A percentile compares a stretch with the other conserved stretches of the same genome.
Evolutionary conservation across 2,888 invertebrate species (phyloP).

Genomic region (Abscondita cerata): DNA sequence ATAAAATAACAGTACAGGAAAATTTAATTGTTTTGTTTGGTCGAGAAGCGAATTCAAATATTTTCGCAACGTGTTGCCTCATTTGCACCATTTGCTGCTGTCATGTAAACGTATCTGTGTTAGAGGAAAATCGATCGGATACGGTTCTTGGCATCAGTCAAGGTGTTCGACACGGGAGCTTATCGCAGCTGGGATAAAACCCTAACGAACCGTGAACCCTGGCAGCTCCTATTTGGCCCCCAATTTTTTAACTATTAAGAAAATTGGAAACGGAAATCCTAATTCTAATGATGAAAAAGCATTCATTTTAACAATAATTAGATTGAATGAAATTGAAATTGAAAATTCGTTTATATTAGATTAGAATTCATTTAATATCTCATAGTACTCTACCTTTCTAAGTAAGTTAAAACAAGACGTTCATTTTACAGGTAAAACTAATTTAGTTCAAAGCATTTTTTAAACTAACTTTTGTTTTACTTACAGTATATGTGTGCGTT

Average conservation of each 20-base stretch:
- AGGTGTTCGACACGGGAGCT: slow-evolving; percentile 41
- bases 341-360: no score
- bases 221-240: slow-evolving; percentile 36
- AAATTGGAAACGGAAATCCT: slow-evolving; percentile 37
- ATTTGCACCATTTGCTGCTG: slow-evolving; percentile 8
- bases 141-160: slow-evolving; percentile 37
- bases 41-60: no score
- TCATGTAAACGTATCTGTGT: slow-evolving; percentile 25
- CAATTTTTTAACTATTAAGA: slow-evolving; percentile 41
- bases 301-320: not conserved
- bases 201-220: slow-evolving; percentile 41
- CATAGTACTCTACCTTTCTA: no score
- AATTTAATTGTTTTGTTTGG: no score
- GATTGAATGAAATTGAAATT: no score
- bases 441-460: no score
- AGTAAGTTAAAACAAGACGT: no score
- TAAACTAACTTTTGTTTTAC: no score
- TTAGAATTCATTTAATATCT: no score
- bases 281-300: slow-evolving; percentile 24
- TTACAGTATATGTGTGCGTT: no score
- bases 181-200: slow-evolving; percentile 40
- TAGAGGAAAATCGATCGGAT: slow-evolving; percentile 37
- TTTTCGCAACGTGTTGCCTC: not conserved
- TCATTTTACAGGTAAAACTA: no score
- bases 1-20: no score